These are phyloP conservation scores for Nephrotoma appendiculata DNA, from an alignment of 2,888 invertebrate species.

Conservation along the genomic window DNA sequence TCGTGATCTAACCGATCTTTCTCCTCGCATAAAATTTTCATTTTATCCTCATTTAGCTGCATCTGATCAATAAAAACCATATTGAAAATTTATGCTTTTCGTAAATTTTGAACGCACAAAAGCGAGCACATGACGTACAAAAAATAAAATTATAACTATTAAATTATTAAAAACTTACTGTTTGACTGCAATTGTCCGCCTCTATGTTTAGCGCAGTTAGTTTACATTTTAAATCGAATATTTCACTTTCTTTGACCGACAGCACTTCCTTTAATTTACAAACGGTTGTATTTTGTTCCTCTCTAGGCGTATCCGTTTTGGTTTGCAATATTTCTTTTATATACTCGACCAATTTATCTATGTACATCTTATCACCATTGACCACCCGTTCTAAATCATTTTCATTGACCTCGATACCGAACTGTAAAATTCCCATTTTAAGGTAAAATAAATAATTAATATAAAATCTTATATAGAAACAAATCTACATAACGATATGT, in stretches of 20 bases:
- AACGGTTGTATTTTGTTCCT: background rate
- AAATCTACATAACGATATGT: background rate
- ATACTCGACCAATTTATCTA: background rate
- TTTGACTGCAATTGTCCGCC: background rate
- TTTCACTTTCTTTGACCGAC: background rate
- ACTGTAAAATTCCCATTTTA: background rate
- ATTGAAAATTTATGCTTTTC: background rate
- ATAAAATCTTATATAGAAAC: background rate
- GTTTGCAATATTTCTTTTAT: background rate
- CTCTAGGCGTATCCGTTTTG: background rate
- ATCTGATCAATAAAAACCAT: background rate
- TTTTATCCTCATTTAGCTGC: background rate
- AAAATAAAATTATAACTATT: background rate
- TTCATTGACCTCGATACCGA: background rate
- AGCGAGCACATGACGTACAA: background rate
- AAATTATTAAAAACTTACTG: background rate
- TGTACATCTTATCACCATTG: background rate
- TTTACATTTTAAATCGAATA: background rate
- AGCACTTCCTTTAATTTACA: background rate
- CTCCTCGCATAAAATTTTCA: background rate
- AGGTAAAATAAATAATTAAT: background rate
- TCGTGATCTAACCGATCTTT: conserved; percentile 1
- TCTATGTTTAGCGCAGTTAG: background rate
- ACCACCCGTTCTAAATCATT: background rate
- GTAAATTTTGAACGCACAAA: background rate